phyloP scores from a whole-genome alignment of 2,888 invertebrate genomes.

The Phasia obesa region DNA sequence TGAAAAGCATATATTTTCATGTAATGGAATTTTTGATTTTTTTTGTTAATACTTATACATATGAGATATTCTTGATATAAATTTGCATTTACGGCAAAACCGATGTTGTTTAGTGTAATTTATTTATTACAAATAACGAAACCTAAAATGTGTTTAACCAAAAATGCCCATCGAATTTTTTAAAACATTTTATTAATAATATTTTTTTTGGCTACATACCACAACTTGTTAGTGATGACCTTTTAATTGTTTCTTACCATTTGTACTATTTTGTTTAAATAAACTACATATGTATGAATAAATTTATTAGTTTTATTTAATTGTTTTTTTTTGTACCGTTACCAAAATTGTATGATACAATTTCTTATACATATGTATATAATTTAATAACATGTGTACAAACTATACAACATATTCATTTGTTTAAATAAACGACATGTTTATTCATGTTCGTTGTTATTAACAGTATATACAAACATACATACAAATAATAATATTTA shows the following conservation, averaged over 20 bases:
- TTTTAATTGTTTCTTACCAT: conserved; percentile 12
- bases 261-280: conserved; percentile 18
- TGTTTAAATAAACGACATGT: conserved; percentile 25
- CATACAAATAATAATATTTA: conserved; percentile 9
- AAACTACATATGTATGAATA: conserved; percentile 3
- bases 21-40: no score
- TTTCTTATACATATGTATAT: conserved; percentile 19
- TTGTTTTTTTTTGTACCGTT: no score
- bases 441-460: conserved; percentile 17
- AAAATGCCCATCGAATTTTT: conserved; percentile 65
- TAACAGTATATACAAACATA: no score
- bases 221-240: conserved; percentile 9
- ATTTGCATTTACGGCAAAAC: no score
- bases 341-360: neutral
- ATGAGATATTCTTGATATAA: no score
- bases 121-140: conserved; percentile 17
- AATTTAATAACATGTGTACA: conserved; percentile 51
- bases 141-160: conserved; percentile 58
- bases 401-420: conserved; percentile 46
- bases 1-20: no score
- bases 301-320: neutral
- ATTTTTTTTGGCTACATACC: conserved; percentile 3
- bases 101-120: conserved; percentile 22
- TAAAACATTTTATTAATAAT: neutral
- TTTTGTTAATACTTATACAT: no score